phyloP scores from a whole-genome alignment of 2,113 vertebrate species.

The Glaucomys volans region DNA sequence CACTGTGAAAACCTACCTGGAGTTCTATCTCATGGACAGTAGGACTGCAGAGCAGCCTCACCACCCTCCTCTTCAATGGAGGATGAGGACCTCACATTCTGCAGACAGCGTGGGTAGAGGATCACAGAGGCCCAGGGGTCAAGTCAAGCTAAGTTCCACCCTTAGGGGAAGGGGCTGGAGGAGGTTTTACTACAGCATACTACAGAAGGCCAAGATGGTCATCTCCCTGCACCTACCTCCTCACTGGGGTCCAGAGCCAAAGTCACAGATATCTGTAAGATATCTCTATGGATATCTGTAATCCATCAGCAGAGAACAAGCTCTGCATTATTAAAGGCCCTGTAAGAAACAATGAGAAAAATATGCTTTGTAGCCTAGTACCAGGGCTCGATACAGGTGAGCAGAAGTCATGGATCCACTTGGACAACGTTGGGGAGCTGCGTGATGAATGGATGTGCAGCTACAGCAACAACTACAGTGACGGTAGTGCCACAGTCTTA shows the following conservation, averaged over 20 bases:
- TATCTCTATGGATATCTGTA: not conserved
- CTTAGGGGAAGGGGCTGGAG: not conserved
- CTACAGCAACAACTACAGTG: not conserved
- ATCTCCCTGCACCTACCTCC: not conserved
- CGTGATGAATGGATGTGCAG: rapidly evolving
- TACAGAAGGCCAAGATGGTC: not conserved
- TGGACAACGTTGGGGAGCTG: not conserved
- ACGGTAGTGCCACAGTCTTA: not conserved
- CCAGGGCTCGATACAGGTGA: not conserved
- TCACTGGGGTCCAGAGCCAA: not conserved
- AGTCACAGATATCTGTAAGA: no score
- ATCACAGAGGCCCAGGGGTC: not conserved
- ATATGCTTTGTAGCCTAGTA: not conserved
- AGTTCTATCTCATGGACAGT: not conserved
- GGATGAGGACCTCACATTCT: not conserved
- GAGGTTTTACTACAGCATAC: not conserved
- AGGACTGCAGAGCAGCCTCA: not conserved
- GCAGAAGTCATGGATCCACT: not conserved
- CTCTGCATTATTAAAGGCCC: not conserved
- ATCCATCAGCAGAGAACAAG: not conserved
- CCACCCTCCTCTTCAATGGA: not conserved
- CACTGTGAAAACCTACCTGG: not conserved
- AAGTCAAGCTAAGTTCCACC: not conserved
- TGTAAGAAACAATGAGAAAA: not conserved
- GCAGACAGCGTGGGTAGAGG: not conserved